Evolutionary conservation across 2,113 vertebrate species (phyloP).

Genomic region (Prunella fulvescens): DNA sequence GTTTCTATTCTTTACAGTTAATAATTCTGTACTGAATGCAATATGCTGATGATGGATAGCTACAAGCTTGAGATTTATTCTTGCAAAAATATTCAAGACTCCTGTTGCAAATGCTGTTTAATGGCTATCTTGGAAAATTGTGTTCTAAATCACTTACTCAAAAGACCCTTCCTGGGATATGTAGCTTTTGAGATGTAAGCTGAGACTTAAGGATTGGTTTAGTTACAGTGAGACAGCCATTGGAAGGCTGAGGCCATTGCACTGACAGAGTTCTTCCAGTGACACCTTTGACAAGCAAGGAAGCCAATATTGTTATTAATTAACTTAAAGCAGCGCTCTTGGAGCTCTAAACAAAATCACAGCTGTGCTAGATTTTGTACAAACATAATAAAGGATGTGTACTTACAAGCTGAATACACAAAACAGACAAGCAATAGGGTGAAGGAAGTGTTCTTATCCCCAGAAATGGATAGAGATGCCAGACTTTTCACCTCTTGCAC

Average conservation of each 20-base stretch:
- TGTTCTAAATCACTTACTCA: slow-evolving; percentile 36
- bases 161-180: not conserved
- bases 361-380: not conserved
- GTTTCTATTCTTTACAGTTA: slow-evolving; percentile 48
- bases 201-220: not conserved
- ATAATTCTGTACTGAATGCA: slow-evolving; percentile 25
- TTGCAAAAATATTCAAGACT: slow-evolving; percentile 56
- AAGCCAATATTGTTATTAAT: not conserved
- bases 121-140: slow-evolving; percentile 26
- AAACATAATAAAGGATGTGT: not conserved
- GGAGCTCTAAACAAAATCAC: not conserved
- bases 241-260: not conserved
- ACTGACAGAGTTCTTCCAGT: not conserved
- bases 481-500: not conserved
- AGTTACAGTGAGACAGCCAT: not conserved
- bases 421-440: not conserved
- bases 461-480: not conserved
- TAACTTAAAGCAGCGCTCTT: not conserved
- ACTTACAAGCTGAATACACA: not conserved
- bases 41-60: slow-evolving; percentile 31
- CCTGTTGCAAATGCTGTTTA: slow-evolving; percentile 43
- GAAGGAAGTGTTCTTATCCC: not conserved
- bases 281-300: not conserved
- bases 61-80: slow-evolving; percentile 35
- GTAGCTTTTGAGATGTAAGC: not conserved